Conservation (phyloP, 2,888 invertebrate genomes). For the Acrobasis repandana region DNA sequence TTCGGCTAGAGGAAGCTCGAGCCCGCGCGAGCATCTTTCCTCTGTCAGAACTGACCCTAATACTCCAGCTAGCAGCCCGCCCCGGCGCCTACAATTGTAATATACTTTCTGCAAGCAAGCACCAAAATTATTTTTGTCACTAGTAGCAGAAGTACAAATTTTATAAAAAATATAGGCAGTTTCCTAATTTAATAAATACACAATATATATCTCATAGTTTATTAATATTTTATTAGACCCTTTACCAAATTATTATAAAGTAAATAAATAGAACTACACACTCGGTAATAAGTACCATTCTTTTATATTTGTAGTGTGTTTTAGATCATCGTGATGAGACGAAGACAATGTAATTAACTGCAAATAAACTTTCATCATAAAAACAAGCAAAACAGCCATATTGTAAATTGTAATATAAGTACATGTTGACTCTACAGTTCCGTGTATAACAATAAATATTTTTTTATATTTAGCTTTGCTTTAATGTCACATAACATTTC, state of each 20-base stretch:
- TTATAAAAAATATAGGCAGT: no score
- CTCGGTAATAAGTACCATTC: conserved; percentile 77
- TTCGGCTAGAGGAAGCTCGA: no score
- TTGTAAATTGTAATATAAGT: conserved; percentile 55
- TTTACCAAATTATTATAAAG: conserved; percentile 82
- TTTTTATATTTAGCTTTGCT: conserved; percentile 5
- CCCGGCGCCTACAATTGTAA: no score
- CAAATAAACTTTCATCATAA: conserved; percentile 70
- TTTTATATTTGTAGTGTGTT: conserved; percentile 59
- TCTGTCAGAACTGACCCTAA: no score
- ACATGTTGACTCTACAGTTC: conserved; percentile 37
- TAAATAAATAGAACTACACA: conserved; percentile 82
- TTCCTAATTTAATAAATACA: conserved; percentile 39
- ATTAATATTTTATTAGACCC: conserved; percentile 82
- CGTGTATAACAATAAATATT: conserved; percentile 27
- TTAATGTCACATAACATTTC: conserved; percentile 50
- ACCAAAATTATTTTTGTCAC: no score
- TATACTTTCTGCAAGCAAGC: no score
- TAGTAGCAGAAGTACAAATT: no score
- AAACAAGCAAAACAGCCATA: conserved; percentile 77
- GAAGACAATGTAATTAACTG: conserved; percentile 63
- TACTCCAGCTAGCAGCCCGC: no score
- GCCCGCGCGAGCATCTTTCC: no score
- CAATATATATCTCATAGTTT: conserved; percentile 70
- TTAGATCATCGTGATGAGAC: conserved; percentile 60